A percentile compares a stretch with the other conserved stretches of the same genome.
Conservation (phyloP, 2,888 invertebrate species). For the Drosophila peninsularis region DNA sequence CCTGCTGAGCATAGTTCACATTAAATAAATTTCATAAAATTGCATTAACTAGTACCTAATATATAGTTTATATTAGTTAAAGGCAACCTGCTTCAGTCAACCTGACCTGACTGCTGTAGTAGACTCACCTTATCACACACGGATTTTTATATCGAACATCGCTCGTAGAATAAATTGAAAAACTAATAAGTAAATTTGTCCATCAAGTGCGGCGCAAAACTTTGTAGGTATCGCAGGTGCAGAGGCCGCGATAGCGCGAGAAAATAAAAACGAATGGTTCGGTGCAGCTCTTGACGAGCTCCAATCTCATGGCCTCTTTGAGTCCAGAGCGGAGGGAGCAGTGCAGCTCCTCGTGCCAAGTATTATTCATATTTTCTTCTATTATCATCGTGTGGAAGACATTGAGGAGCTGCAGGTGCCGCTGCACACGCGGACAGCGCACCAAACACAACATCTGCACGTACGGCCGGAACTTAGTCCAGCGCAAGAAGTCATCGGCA, state of each 20-base stretch:
- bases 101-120: background rate
- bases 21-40: background rate
- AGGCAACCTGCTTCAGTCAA: background rate
- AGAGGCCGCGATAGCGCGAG: slow-evolving; percentile 62
- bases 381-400: slow-evolving; percentile 57
- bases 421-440: slow-evolving; percentile 63
- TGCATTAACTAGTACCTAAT: background rate
- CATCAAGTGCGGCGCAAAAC: slow-evolving; percentile 51
- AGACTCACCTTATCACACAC: background rate
- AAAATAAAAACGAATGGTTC: slow-evolving; percentile 73
- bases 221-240: slow-evolving; percentile 67
- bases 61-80: background rate
- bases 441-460: slow-evolving; percentile 66
- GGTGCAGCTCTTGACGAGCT: slow-evolving; percentile 49
- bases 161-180: background rate
- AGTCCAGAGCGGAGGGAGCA: slow-evolving; percentile 54
- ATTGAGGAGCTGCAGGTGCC: slow-evolving; percentile 56
- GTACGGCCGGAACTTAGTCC: slow-evolving; percentile 76
- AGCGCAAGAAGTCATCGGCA: slow-evolving; percentile 64
- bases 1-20: background rate
- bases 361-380: slow-evolving; percentile 56
- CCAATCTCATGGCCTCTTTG: slow-evolving; percentile 49
- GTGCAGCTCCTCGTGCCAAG: slow-evolving; percentile 74
- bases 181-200: background rate
- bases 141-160: background rate